phyloP scores from a whole-genome alignment of 2,797 vertebrate species.

The Varecia variegata region DNA sequence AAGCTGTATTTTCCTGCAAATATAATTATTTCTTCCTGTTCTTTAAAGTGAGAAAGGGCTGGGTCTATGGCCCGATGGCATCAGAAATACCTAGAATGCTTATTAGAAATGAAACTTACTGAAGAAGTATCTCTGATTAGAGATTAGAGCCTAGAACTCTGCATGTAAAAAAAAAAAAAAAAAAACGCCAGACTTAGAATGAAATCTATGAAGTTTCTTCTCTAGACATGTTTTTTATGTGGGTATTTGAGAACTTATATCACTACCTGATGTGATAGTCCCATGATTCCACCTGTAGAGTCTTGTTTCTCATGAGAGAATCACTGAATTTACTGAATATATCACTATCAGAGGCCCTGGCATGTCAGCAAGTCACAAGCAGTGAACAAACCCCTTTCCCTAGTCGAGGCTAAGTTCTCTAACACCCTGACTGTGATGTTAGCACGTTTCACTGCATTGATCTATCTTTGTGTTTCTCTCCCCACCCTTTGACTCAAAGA shows the following conservation, averaged over 20 bases:
- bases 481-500: not conserved
- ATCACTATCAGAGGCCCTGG: not conserved
- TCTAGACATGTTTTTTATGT: not conserved
- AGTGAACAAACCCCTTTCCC: not conserved
- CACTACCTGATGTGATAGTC: not conserved
- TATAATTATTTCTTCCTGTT: constrained; percentile 62
- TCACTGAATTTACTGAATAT: not conserved
- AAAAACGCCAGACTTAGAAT: not conserved
- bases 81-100: not conserved
- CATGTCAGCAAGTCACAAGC: not conserved
- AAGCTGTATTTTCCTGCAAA: constrained; percentile 59
- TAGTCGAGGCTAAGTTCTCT: not conserved
- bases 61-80: not conserved
- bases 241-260: not conserved
- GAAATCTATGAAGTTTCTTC: not conserved
- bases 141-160: not conserved
- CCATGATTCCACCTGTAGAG: not conserved
- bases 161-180: not conserved
- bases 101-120: not conserved
- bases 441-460: not conserved
- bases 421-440: not conserved
- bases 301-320: not conserved
- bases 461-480: not conserved
- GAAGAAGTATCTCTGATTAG: not conserved
- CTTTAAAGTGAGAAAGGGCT: constrained; percentile 50